These are phyloP conservation scores for Crypturellus tataupa DNA, from an alignment of 2,797 vertebrate genomes.

Conservation along the genomic window DNA sequence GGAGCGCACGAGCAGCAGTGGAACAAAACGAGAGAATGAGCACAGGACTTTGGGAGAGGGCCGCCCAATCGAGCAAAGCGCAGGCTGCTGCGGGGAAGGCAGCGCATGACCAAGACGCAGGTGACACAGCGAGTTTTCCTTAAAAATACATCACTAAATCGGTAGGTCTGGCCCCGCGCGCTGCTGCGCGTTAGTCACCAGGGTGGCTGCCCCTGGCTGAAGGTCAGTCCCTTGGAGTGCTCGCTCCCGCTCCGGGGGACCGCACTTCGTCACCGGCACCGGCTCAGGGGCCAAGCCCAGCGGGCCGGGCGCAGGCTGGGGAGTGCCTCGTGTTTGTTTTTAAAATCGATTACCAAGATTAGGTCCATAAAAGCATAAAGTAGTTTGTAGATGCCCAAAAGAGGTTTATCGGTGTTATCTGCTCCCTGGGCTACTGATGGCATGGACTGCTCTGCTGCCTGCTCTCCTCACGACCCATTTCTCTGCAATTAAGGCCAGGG, in stretches of 20 bases:
- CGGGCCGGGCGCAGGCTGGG: constrained; percentile 22
- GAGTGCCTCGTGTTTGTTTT: not conserved
- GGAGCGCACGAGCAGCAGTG: too few species aligned
- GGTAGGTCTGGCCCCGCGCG: not conserved
- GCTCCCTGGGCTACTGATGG: not conserved
- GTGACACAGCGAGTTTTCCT: not conserved
- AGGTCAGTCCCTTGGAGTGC: constrained; percentile 2
- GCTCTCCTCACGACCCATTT: not conserved
- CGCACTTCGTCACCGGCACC: constrained; percentile 30
- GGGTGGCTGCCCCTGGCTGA: not conserved
- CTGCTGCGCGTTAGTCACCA: not conserved
- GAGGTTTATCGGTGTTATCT: not conserved
- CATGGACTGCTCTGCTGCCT: not conserved
- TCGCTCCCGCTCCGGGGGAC: not conserved
- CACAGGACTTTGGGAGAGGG: too few species aligned
- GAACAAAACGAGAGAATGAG: not conserved
- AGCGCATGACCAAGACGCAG: too few species aligned
- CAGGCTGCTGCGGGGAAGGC: not conserved
- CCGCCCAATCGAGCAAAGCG: not conserved
- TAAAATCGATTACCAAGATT: not conserved
- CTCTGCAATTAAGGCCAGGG: not conserved
- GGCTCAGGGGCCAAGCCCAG: constrained; percentile 10
- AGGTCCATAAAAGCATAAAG: not conserved
- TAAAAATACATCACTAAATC: not conserved
- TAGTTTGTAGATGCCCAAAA: too few species aligned